A percentile compares a stretch with the other conserved stretches of the same genome.
phyloP scores from a whole-genome alignment of 2,888 invertebrate species.

The Chalcosyrphus nemorum region DNA sequence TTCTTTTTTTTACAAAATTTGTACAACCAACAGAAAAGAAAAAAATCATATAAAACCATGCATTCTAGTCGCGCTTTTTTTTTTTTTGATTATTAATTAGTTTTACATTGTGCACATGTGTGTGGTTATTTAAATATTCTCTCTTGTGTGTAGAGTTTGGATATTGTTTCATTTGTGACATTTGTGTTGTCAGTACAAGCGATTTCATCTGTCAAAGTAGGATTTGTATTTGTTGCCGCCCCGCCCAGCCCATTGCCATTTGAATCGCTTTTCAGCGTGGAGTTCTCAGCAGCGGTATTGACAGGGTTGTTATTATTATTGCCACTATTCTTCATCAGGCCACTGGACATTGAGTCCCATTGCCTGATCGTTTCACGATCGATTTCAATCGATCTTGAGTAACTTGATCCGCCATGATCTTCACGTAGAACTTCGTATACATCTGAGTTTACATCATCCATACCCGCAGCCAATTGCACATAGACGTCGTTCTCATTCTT shows the following conservation, averaged over 20 bases:
- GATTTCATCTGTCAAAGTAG: constrained; percentile 22
- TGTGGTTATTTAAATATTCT: constrained; percentile 42
- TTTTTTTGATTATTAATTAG: background rate
- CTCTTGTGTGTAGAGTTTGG: constrained; percentile 29
- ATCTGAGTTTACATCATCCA: constrained; percentile 76
- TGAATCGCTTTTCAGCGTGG: constrained; percentile 11
- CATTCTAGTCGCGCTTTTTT: constrained; percentile 4
- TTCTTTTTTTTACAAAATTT: constrained; percentile 28
- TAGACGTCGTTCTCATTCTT: constrained; percentile 80
- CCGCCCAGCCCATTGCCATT: constrained; percentile 40
- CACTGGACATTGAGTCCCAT: constrained; percentile 95
- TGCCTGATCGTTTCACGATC: constrained; percentile 93
- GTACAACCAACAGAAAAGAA: no score
- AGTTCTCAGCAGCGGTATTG: constrained; percentile 25
- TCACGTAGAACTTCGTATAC: constrained; percentile 81
- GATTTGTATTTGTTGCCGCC: background rate
- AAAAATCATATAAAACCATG: constrained; percentile 27
- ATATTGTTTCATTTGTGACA: background rate
- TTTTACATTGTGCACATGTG: background rate
- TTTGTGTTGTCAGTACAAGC: background rate
- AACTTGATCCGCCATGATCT: constrained; percentile 78
- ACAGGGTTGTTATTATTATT: constrained; percentile 40
- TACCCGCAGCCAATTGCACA: constrained; percentile 76
- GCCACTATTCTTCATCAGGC: constrained; percentile 84
- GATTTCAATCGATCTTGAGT: constrained; percentile 85